Base-by-base conservation (phyloP, 1,140 invertebrate species). In the Lasioglossum baleicum region DNA sequence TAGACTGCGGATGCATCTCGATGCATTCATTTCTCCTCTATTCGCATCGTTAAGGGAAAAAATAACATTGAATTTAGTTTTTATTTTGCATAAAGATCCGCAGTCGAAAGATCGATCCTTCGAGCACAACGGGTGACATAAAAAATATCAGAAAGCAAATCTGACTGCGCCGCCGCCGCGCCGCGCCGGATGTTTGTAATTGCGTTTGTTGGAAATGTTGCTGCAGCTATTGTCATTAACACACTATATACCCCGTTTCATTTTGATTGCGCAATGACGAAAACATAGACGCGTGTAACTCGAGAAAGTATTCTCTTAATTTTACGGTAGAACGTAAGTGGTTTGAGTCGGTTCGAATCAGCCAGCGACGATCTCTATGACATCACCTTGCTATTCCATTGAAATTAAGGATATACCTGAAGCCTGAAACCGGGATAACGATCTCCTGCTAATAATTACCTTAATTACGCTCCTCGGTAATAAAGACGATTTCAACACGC, bases 391-490 rank as follows among this genome's bases (percentile, higher is more conserved):
- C 22, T 51, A 48, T 74, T 11, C 35, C 17, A 11, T 8, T 48
- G 44, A 65, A 22, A 56, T 35, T 20, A 60, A 10, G 13, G 6
- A 17, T 8, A 13, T 40, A 7, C 35, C 35, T 35, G 4, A 42
- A 26, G 4, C 35, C 35, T 35, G 4, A 42, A 26, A 74, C 15
- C 17, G 26, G 4, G 26, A 17, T 20, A 40, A 17, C 31, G 44
- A 74, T 74, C 48, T 35, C 6, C 20, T 4, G 13, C 20, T 15
- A 6, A 11, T 13, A 74, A 74, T 74, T 74, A 72, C 40, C n/a
- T 42, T 60, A 17, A 74, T 35, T 15, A 40, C 5, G 2, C 31
- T 51, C 6, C 31, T 51, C 44, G n/a, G 61, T 65, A 74, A 22
- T 40, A 20, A 73, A n/a, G 13, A 35, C 31, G 26, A 17, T 74